Evolutionary conservation across 1,140 invertebrate species (phyloP).

Genomic region (Oryzaephilus surinamensis): DNA sequence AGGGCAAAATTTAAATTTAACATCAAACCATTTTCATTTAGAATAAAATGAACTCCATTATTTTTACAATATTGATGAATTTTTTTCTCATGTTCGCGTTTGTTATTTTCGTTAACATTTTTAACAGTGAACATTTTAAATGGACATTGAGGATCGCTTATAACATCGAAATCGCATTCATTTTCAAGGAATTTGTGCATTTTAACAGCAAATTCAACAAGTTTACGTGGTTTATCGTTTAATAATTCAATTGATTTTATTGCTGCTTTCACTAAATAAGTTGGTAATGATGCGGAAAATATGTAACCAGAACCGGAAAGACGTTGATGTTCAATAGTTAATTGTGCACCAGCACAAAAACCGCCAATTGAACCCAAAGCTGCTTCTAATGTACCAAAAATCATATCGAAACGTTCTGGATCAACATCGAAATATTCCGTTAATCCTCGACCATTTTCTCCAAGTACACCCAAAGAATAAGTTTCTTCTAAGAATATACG

Average conservation of each 20-base stretch:
- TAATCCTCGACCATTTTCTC: conserved; percentile 24
- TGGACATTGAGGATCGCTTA: conserved; percentile 20
- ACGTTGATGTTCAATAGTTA: conserved; percentile 30
- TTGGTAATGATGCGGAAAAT: conserved; percentile 30
- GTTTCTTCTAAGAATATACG: conserved; percentile 32
- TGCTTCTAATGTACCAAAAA: conserved; percentile 27
- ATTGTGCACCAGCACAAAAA: conserved; percentile 26
- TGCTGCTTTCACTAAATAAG: conserved; percentile 27
- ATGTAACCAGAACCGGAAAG: conserved; percentile 27
- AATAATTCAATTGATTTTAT: conserved; percentile 21
- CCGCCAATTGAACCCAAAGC: conserved; percentile 32
- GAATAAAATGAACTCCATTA: conserved; percentile 20
- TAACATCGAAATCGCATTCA: conserved; percentile 16
- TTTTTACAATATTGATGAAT: conserved; percentile 18
- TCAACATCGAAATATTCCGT: conserved; percentile 27
- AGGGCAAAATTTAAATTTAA: conserved; percentile 22
- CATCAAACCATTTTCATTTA: conserved; percentile 17
- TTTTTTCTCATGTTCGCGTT: conserved; percentile 6
- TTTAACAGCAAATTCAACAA: conserved; percentile 10
- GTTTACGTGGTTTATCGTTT: conserved; percentile 17
- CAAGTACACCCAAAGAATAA: conserved; percentile 28
- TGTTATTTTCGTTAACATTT: conserved; percentile 4
- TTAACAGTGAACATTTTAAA: conserved; percentile 21
- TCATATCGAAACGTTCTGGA: conserved; percentile 25
- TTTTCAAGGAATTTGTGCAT: conserved; percentile 17